Evolutionary conservation across 2,113 vertebrate species (phyloP).

Genomic region (Cnemophilus loriae): DNA sequence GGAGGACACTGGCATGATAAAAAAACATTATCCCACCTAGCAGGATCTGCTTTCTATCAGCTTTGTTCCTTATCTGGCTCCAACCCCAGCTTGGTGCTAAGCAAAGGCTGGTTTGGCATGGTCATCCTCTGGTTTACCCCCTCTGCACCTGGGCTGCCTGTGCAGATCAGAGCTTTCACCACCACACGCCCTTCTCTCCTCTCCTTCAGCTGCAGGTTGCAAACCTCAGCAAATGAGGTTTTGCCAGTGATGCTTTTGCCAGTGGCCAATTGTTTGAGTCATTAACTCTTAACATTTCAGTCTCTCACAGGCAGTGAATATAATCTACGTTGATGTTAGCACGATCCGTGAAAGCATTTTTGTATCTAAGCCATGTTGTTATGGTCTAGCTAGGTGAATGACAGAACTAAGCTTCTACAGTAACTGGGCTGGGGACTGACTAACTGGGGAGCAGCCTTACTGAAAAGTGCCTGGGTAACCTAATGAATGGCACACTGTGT

Average conservation of each 20-base stretch:
- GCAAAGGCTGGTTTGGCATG: not conserved
- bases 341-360: not conserved
- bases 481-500: not conserved
- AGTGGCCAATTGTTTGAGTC: not conserved
- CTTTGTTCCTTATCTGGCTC: not conserved
- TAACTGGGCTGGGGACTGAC: not conserved
- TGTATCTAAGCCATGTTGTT: not conserved
- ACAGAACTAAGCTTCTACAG: not conserved
- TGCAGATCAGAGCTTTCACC: not conserved
- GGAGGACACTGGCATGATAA: not conserved
- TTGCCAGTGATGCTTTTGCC: not conserved
- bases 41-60: not conserved
- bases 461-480: not conserved
- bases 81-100: not conserved
- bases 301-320: not conserved
- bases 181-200: not conserved
- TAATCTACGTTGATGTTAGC: not conserved
- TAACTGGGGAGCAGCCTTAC: not conserved
- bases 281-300: not conserved
- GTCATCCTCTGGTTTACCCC: not conserved
- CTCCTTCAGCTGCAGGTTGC: not conserved
- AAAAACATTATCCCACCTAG: not conserved
- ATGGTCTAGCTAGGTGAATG: not conserved
- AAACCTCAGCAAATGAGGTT: not conserved
- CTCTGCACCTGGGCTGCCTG: no score